A percentile compares a stretch with the other conserved stretches of the same genome.
phyloP scores from a whole-genome alignment of 2,888 invertebrate species.

The Odontothrips loti region DNA sequence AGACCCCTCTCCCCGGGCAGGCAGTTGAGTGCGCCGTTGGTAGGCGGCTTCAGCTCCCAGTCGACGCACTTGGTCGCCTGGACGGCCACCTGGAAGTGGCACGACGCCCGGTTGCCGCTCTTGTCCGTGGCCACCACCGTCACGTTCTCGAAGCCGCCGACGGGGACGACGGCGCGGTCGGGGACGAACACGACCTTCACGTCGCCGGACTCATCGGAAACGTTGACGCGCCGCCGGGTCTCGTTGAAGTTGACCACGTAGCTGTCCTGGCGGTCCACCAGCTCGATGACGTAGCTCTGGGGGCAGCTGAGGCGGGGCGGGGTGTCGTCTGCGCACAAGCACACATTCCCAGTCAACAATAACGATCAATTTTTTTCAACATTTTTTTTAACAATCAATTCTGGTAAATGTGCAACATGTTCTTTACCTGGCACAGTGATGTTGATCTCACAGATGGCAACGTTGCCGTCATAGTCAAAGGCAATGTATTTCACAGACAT shows the following conservation, averaged over 20 bases:
- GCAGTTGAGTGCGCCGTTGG: constrained; percentile 84
- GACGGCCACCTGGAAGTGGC: constrained; percentile 89
- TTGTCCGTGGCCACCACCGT: constrained; percentile 84
- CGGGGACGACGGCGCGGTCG: constrained; percentile 77
- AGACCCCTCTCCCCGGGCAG: constrained; percentile 72
- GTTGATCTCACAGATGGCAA: constrained; percentile 94
- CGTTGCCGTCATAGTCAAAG: constrained; percentile 95
- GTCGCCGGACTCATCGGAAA: constrained; percentile 83
- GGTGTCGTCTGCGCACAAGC: constrained; percentile 83
- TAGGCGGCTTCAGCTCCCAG: constrained; percentile 87
- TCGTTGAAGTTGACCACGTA: constrained; percentile 90
- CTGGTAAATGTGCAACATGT: too few species aligned
- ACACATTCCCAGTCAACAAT: too few species aligned
- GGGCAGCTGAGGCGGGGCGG: constrained; percentile 87
- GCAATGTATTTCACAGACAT: constrained; percentile 93
- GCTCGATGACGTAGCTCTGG: constrained; percentile 88
- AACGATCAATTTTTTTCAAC: too few species aligned
- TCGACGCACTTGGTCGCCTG: constrained; percentile 92
- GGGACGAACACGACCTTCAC: constrained; percentile 77
- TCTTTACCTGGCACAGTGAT: constrained; percentile 75
- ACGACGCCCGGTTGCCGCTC: constrained; percentile 81
- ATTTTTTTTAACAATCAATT: too few species aligned
- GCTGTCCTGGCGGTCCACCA: constrained; percentile 83
- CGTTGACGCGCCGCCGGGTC: constrained; percentile 75
- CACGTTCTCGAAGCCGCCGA: constrained; percentile 85